Conservation (phyloP, 2,797 vertebrate genomes). For the Hyperoplus immaculatus region DNA sequence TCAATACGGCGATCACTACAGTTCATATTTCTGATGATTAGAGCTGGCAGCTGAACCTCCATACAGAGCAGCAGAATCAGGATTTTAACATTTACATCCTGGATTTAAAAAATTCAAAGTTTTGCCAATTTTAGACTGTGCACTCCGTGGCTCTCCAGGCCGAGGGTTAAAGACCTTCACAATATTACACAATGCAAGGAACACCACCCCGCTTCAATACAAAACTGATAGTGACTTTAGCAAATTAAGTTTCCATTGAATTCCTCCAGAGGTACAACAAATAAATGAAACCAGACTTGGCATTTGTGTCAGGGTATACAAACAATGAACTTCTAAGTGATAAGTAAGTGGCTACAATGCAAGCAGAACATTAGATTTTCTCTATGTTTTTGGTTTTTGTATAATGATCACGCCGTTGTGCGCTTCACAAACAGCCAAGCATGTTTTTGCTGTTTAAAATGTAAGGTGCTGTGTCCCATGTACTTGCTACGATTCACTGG, state of each 20-base stretch:
- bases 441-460: slow-evolving; percentile 20
- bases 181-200: slow-evolving; percentile 44
- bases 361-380: slow-evolving; percentile 67
- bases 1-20: not conserved
- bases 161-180: slow-evolving; percentile 39
- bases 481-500: not conserved
- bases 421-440: not conserved
- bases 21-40: not conserved
- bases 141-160: slow-evolving; percentile 51
- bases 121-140: slow-evolving; percentile 2
- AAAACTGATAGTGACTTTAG: not conserved
- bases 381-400: slow-evolving; percentile 5
- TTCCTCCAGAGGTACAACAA: not conserved
- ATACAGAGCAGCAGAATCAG: not conserved
- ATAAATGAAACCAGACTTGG: not conserved
- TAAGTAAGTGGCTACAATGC: slow-evolving; percentile 77
- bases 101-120: too few relatives aligned
- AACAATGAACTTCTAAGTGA: slow-evolving; percentile 63
- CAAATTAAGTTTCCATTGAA: not conserved
- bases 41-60: not conserved
- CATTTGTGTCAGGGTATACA: slow-evolving; percentile 30
- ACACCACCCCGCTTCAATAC: slow-evolving; percentile 3
- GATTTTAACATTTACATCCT: slow-evolving; percentile 13
- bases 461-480: slow-evolving; percentile 20
- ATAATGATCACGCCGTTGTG: not conserved